Evolutionary conservation across 2,797 vertebrate genomes (phyloP).

Genomic region (Melanotaenia trifasciata): DNA sequence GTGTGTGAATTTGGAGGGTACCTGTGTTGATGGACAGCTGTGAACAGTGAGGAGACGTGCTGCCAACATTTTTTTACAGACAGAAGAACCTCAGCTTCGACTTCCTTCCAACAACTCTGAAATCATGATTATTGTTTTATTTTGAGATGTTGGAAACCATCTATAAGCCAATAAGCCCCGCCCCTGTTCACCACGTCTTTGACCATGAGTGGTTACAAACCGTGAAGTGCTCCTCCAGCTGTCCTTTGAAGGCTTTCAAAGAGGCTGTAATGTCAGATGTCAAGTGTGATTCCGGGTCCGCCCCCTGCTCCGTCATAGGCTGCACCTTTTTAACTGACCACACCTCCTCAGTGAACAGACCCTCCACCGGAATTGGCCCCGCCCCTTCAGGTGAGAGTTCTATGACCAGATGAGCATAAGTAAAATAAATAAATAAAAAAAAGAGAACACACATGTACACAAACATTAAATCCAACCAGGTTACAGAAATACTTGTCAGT

Average conservation of each 20-base stretch:
- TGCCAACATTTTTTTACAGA: slow-evolving; percentile 78
- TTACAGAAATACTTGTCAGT: background rate
- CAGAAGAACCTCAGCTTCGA: slow-evolving; percentile 69
- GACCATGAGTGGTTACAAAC: slow-evolving; percentile 69
- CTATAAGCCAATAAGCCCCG: background rate
- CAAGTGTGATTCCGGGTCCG: background rate
- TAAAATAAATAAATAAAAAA: background rate
- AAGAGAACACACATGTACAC: background rate
- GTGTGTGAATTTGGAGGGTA: slow-evolving; percentile 79
- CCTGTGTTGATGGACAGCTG: slow-evolving; percentile 85
- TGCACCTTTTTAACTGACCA: background rate
- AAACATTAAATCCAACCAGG: background rate
- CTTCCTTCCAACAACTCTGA: slow-evolving; percentile 74
- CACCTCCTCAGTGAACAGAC: background rate
- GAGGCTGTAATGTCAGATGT: slow-evolving; percentile 48
- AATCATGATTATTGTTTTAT: background rate
- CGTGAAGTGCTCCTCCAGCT: slow-evolving; percentile 82
- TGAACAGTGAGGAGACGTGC: slow-evolving; percentile 80
- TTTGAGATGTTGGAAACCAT: background rate
- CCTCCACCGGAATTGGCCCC: background rate
- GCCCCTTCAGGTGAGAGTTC: slow-evolving; percentile 6
- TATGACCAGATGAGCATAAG: slow-evolving; percentile 16
- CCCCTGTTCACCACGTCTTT: rapidly evolving
- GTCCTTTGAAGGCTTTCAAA: slow-evolving; percentile 82
- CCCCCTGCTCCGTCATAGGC: background rate